Conservation (phyloP, 64 coral and sea anemone genomes). For the Pachyseris speciosa region DNA sequence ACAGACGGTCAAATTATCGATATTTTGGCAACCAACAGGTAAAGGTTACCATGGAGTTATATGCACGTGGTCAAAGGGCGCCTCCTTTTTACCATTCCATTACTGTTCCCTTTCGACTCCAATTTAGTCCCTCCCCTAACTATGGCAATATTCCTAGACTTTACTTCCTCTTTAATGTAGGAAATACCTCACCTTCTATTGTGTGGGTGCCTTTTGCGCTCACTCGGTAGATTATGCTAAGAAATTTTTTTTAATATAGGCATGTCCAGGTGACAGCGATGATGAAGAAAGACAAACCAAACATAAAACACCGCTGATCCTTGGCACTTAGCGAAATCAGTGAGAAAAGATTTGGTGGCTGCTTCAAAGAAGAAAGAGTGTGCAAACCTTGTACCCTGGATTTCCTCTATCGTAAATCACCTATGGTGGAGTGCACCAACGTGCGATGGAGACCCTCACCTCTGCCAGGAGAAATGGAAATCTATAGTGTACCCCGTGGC, state of each 20-base stretch:
- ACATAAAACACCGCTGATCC: constrained; percentile 2
- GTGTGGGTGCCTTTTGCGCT: not conserved
- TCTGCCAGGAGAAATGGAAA: constrained; percentile 41
- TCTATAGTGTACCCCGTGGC: constrained; percentile 29
- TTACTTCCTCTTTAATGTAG: not conserved
- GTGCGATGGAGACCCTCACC: constrained; percentile 8
- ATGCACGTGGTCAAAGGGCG: not conserved
- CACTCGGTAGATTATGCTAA: not conserved
- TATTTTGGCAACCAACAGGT: constrained; percentile 23
- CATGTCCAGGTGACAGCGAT: not conserved
- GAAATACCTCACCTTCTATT: not conserved
- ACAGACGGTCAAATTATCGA: not conserved
- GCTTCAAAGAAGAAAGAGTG: constrained; percentile 30
- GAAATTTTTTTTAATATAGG: not conserved
- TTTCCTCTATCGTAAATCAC: constrained; percentile 40
- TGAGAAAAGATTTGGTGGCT: constrained; percentile 1
- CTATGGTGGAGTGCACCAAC: constrained; percentile 62
- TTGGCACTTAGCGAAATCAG: constrained; percentile 22
- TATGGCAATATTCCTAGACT: not conserved
- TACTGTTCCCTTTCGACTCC: not conserved
- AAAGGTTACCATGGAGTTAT: not conserved
- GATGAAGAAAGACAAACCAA: not conserved
- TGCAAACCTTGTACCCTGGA: constrained; percentile 35
- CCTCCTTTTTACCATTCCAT: not conserved
- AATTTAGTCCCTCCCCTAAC: not conserved